Evolutionary conservation across 2,797 vertebrate species (phyloP).

Genomic region (Diglossa cyanea): DNA sequence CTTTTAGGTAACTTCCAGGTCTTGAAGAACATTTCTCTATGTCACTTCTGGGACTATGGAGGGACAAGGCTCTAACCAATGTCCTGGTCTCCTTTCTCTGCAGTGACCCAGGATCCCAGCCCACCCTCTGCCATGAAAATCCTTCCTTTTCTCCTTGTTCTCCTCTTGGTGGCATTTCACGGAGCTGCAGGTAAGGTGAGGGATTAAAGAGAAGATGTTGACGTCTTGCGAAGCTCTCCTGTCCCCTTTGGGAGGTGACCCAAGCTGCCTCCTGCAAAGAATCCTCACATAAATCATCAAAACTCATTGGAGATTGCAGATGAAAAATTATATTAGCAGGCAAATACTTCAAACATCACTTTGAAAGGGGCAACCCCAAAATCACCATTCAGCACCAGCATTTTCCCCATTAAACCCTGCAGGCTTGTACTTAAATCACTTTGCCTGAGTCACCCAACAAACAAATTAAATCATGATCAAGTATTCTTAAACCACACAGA

Average conservation of each 20-base stretch:
- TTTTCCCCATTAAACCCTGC: background rate
- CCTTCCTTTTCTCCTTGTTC: background rate
- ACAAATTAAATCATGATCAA: background rate
- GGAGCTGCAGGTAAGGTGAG: slow-evolving; percentile 15
- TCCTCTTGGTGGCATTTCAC: background rate
- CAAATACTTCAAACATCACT: background rate
- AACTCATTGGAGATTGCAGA: background rate
- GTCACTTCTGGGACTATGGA: background rate
- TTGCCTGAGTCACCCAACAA: background rate
- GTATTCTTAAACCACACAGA: background rate
- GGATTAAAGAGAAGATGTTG: background rate
- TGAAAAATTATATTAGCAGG: background rate
- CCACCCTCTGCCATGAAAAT: slow-evolving; percentile 29
- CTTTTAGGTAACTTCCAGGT: background rate
- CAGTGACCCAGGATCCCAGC: background rate
- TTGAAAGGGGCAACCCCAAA: background rate
- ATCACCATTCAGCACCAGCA: background rate
- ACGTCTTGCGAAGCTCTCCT: background rate
- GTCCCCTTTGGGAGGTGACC: background rate
- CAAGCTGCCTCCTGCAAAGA: background rate
- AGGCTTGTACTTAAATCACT: background rate
- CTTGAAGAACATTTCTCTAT: background rate
- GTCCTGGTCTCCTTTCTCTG: background rate
- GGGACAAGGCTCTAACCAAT: background rate
- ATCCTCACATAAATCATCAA: background rate